These are phyloP conservation scores for Orthosia gothica DNA, from an alignment of 2,888 invertebrate genomes.

Conservation along the genomic window DNA sequence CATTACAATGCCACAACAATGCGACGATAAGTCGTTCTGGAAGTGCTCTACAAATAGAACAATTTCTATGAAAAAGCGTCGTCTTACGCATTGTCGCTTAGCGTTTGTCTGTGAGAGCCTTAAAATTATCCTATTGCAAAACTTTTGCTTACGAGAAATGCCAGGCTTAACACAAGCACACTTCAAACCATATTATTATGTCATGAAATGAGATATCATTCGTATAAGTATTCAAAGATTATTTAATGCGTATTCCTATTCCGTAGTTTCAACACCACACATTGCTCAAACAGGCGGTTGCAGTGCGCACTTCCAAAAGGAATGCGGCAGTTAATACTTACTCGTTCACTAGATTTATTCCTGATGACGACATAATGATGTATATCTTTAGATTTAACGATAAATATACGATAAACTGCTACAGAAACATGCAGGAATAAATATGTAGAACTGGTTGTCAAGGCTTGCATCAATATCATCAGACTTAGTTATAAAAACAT, in stretches of 20 bases:
- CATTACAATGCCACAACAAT: background rate
- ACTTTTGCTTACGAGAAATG: background rate
- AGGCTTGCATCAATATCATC: constrained; percentile 33
- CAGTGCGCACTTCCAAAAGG: constrained; percentile 51
- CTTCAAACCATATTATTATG: background rate
- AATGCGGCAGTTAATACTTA: constrained; percentile 72
- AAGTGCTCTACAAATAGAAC: too few species aligned
- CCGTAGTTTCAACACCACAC: constrained; percentile 60
- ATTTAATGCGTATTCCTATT: constrained; percentile 43
- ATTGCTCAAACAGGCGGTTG: constrained; percentile 61
- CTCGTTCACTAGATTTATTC: constrained; percentile 58
- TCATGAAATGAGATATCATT: constrained; percentile 38
- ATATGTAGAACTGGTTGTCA: constrained; percentile 47
- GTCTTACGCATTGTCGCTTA: too few species aligned
- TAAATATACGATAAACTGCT: constrained; percentile 64
- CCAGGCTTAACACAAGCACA: background rate
- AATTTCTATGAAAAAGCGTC: background rate
- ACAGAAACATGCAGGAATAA: constrained; percentile 59
- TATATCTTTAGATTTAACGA: constrained; percentile 70
- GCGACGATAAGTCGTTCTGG: too few species aligned
- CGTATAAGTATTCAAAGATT: constrained; percentile 20
- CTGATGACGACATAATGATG: constrained; percentile 73
- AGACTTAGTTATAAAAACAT: background rate
- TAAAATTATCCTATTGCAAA: background rate
- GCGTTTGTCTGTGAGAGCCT: background rate